Percentiles rank a stretch among this genome's conserved stretches.
Conservation (phyloP, 2,797 vertebrate genomes). For the Pristis pectinata region DNA sequence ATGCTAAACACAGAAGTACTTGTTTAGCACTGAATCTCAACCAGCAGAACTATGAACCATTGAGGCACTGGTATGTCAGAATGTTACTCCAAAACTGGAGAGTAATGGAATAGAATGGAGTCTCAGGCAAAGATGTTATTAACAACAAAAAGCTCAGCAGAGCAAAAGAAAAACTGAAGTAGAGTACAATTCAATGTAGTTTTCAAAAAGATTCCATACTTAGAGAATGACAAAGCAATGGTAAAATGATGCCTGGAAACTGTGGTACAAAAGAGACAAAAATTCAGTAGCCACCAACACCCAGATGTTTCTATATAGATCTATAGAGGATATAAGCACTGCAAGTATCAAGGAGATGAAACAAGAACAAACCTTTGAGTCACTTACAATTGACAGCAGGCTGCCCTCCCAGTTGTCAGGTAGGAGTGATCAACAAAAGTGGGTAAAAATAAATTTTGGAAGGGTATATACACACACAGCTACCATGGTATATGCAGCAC, state of each 20-base stretch:
- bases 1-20: conserved; percentile 10
- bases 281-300: not conserved
- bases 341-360: not conserved
- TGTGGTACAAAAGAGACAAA: not conserved
- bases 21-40: not conserved
- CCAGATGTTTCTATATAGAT: not conserved
- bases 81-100: not conserved
- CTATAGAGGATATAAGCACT: not conserved
- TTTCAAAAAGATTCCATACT: not conserved
- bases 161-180: not conserved
- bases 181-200: no score
- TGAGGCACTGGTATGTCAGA: no score
- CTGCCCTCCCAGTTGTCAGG: not conserved
- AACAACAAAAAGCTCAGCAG: not conserved
- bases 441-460: not conserved
- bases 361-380: not conserved
- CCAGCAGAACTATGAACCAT: not conserved
- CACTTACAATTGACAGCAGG: not conserved
- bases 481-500: not conserved
- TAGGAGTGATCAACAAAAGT: not conserved
- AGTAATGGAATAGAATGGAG: not conserved
- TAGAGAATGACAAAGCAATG: not conserved
- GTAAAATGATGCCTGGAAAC: not conserved
- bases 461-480: no score
- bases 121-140: not conserved